phyloP scores from a whole-genome alignment of 1,140 invertebrate species.

The Drosophila obscura region DNA sequence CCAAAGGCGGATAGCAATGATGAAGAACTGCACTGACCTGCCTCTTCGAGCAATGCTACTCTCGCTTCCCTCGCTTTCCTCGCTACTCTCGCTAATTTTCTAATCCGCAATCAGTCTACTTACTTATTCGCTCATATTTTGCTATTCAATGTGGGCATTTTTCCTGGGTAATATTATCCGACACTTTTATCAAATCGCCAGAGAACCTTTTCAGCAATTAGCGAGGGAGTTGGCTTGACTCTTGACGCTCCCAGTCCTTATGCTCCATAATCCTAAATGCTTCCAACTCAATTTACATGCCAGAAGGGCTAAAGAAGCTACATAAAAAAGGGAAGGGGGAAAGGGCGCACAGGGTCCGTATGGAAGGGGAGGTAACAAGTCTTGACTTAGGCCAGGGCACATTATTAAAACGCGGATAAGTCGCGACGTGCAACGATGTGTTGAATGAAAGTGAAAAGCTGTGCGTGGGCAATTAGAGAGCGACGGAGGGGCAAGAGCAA shows the following conservation, averaged over 20 bases:
- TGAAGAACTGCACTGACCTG: too few relatives aligned
- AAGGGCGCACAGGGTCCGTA: neutral
- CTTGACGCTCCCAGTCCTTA: conserved; percentile 34
- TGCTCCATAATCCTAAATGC: conserved; percentile 63
- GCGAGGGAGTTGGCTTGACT: conserved; percentile 15
- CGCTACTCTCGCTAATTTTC: too few relatives aligned
- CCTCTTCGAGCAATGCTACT: too few relatives aligned
- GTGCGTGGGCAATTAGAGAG: conserved; percentile 79
- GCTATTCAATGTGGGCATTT: neutral
- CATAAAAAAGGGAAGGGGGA: neutral
- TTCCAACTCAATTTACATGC: conserved; percentile 67
- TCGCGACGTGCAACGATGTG: conserved; percentile 70
- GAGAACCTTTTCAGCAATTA: conserved; percentile 34
- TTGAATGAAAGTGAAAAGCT: conserved; percentile 78
- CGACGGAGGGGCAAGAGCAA: conserved; percentile 2
- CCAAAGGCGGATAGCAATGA: too few relatives aligned
- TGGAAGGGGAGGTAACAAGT: too few relatives aligned
- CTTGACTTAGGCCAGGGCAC: conserved; percentile 22
- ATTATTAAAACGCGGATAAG: conserved; percentile 78
- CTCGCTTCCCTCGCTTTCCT: too few relatives aligned
- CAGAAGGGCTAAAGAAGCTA: conserved; percentile 26
- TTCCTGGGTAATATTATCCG: too few relatives aligned
- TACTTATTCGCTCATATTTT: neutral
- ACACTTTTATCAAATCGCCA: conserved; percentile 9
- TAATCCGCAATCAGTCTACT: too few relatives aligned